Evolutionary conservation across 2,888 invertebrate species (phyloP).

Genomic region (Drosophila mimica): DNA sequence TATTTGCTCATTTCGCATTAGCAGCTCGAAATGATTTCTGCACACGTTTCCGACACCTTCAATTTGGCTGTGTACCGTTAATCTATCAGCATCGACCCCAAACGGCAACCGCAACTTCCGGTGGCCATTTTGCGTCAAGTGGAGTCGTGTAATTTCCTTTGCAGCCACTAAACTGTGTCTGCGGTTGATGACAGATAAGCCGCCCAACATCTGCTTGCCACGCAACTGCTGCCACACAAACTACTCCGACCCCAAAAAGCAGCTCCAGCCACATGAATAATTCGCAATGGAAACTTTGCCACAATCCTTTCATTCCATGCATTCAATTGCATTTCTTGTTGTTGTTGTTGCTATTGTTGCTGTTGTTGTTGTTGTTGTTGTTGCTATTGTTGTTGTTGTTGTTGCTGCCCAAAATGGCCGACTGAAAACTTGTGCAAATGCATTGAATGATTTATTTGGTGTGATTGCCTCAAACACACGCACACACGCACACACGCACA

Average conservation of each 20-base stretch:
- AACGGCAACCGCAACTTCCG: conserved; percentile 36
- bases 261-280: conserved; percentile 62
- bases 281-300: conserved; percentile 55
- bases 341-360: conserved; percentile 10
- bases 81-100: conserved; percentile 4
- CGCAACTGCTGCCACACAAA: not conserved
- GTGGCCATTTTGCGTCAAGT: conserved; percentile 58
- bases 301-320: conserved; percentile 20
- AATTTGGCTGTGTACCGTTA: conserved; percentile 24
- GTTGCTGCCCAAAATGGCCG: conserved; percentile 63
- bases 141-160: conserved; percentile 68
- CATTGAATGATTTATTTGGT: conserved; percentile 80
- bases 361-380: conserved; percentile 24
- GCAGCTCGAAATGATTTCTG: conserved; percentile 6
- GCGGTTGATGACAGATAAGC: conserved; percentile 76
- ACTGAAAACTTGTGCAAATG: conserved; percentile 64
- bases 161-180: conserved; percentile 77
- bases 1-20: conserved; percentile 23
- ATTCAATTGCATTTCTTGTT: not conserved
- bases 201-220: not conserved
- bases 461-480: conserved; percentile 70
- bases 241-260: conserved; percentile 13
- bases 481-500: conserved; percentile 16
- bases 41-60: conserved; percentile 44
- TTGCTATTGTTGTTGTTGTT: conserved; percentile 19